Evolutionary conservation across 2,113 vertebrate genomes (phyloP).

Genomic region (Mesembrinibis cayennensis): DNA sequence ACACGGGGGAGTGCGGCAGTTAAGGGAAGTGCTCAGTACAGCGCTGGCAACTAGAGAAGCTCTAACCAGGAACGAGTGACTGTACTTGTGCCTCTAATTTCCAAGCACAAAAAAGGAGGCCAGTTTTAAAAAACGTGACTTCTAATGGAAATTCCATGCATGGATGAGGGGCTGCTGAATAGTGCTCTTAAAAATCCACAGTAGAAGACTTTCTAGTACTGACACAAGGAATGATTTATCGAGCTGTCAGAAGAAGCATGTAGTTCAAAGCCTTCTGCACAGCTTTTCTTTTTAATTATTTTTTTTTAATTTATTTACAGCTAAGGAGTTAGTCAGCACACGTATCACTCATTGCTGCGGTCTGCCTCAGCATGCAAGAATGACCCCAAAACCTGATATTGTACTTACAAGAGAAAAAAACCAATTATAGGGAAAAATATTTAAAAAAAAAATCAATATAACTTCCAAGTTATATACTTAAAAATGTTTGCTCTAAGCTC

Average conservation of each 20-base stretch:
- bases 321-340: not conserved
- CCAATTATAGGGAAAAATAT: not conserved
- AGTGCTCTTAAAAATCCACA: not conserved
- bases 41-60: not conserved
- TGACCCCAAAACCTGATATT: not conserved
- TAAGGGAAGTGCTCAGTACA: fast-evolving
- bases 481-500: not conserved
- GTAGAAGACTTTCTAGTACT: not conserved
- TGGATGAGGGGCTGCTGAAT: not conserved
- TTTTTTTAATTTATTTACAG: not conserved
- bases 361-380: not conserved
- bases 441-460: not conserved
- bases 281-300: not conserved
- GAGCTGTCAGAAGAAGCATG: not conserved
- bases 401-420: not conserved
- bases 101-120: not conserved
- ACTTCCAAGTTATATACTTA: not conserved
- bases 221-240: not conserved
- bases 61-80: not conserved
- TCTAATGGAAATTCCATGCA: not conserved
- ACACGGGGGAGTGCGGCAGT: fast-evolving
- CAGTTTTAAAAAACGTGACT: not conserved
- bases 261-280: not conserved
- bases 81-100: not conserved
- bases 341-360: not conserved